Percentiles rank a stretch among this genome's conserved stretches.
These are phyloP conservation scores for Drosophila aff. DNA, from an alignment of 1,140 invertebrate species.

Conservation along the genomic window DNA sequence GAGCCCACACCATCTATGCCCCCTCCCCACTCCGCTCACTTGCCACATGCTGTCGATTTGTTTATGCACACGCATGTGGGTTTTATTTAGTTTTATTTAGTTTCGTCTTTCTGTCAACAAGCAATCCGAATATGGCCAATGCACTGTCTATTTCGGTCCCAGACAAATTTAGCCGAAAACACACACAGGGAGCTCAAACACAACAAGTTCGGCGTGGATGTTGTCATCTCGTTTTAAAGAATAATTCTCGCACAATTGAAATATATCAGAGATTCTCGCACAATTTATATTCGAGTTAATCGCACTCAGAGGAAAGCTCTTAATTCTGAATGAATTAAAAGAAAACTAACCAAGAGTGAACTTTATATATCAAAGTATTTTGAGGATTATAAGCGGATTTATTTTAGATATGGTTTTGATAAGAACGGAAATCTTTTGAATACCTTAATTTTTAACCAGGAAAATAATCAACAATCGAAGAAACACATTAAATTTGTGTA, in stretches of 20 bases:
- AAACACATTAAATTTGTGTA: background rate
- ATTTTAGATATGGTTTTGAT: background rate
- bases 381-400: background rate
- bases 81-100: constrained; percentile 42
- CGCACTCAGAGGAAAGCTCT: background rate
- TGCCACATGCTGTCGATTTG: constrained; percentile 77
- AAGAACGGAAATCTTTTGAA: background rate
- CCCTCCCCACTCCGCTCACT: constrained; percentile 14
- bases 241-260: constrained; percentile 7
- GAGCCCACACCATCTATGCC: background rate
- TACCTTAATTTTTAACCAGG: background rate
- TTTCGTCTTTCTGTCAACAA: constrained; percentile 48
- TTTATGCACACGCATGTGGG: constrained; percentile 51
- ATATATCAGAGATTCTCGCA: background rate
- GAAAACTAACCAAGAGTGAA: background rate
- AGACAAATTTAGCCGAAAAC: constrained; percentile 9
- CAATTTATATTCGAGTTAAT: background rate
- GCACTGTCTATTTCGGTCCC: constrained; percentile 33
- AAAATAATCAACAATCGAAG: background rate
- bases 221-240: constrained; percentile 8
- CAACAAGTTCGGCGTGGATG: background rate
- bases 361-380: background rate
- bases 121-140: constrained; percentile 29
- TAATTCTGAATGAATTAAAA: background rate
- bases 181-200: constrained; percentile 16